Evolutionary conservation across 2,797 vertebrate genomes (phyloP), one percentile per base, ranked within the genome.

Genomic region (Acrocephalus scirpaceus): DNA sequence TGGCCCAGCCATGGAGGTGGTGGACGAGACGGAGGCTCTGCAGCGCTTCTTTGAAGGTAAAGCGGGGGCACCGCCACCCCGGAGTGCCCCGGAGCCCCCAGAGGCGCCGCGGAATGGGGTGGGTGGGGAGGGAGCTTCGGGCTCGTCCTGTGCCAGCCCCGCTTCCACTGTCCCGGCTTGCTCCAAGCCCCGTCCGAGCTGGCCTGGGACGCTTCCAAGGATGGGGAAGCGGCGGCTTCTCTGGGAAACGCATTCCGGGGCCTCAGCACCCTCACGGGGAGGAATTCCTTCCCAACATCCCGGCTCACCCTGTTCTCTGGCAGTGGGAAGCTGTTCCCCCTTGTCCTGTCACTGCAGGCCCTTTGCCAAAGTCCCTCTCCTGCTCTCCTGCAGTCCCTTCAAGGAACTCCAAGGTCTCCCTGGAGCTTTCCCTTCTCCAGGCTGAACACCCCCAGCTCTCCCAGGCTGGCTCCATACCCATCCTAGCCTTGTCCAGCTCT

Each of bases 31-130:
- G 71, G 99, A 99, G 97, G 99, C 99, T 97, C 98, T 99, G 98
- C 99, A 99, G 98, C 99, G 99, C 96, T 99, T 99, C 97, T 99
- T 99, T 84, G 99, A 99, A 99, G 99, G 99, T 99, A 98, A 38
- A 12, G 11, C 38, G 38, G 38, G 38, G 11, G 38, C 38, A 38
- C 38, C 38, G 38, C 38, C 38, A 12, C 11, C 38, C 38, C 38
- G 38, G 38, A 38, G 38, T 38, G 38, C 38, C 38, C 38, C 38
- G 38, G 38, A 38, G 38, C 38, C 42, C 42, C n/a, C 26, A 0
- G 1, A 10, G 40, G 70, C 70, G 14, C 51, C 47, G 7, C n/a
- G 53, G 30, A 1, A 0, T 5, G 60, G 26, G 27, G 1, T 7
- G 54, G n/a, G 29, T 17, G 64, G 56, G 48, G 11, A 62, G 13